Base-by-base conservation (phyloP, 1,140 invertebrate genomes). In the Acromyrmex echinatior region DNA sequence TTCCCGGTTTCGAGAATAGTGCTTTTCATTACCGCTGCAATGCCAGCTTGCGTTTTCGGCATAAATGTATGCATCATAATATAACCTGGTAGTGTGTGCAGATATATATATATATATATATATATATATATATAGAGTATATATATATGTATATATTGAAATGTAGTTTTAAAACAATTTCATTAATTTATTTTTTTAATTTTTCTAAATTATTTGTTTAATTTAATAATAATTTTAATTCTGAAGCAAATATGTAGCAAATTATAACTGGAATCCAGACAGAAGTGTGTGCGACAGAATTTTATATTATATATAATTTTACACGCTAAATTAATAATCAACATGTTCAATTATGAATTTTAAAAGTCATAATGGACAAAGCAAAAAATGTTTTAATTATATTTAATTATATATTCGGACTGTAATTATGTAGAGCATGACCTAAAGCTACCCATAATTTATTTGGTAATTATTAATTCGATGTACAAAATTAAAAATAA, bases 401-500 rank as follows among this genome's bases (percentile, higher is more conserved):
- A 31, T 21, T 21, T 21, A 21, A 21, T 21, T 21, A 21, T 21
- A 21, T 21, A 73, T 56, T 18, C n/a, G 5, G 4, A 73, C n/a
- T 21, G 10, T 39, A 39, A 39, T 66, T 35, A n/a, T 35, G 2
- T 18, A 35, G 7, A 35, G 0, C 16, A 45, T 21, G 28, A n/a
- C 3, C 51, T 73, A n/a, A n/a, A 56, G 18, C 56, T 74, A 35
- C 1, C 5, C n/a, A 3, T 39, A 53, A 53, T 35, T 76, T 56
- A 74, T 31, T 58, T 58, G 2, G 35, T 76, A 58, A 60, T 60
- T 60, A 21, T 39, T 56, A 56, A 58, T 39, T 21, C 14, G 1
- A 39, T n/a, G 7, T 25, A 51, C 9, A 60, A 77, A 77, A 18
- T 77, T 16, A 58, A 74, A 56, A 21, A 60, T 49, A n/a, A 78